Evolutionary conservation across 2,888 invertebrate genomes (phyloP).

Genomic region (Lasioglossum lativentre): DNA sequence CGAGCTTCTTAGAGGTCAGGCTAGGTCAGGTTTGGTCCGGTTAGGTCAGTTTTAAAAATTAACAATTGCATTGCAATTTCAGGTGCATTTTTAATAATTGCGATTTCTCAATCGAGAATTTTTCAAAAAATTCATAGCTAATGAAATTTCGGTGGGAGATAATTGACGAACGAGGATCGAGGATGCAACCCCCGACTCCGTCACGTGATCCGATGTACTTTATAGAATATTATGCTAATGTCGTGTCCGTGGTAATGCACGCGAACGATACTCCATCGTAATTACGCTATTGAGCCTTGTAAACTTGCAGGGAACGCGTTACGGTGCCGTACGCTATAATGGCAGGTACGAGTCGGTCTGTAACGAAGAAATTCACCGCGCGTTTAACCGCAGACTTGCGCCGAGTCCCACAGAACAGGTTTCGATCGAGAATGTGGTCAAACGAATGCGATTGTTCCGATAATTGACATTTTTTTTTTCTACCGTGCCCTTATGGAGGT

Average conservation of each 20-base stretch:
- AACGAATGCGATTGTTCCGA: slow-evolving; percentile 28
- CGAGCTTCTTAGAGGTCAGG: no score
- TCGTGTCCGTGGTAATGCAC: slow-evolving; percentile 37
- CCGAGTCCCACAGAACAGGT: slow-evolving; percentile 22
- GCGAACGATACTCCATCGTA: slow-evolving; percentile 35
- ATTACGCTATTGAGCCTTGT: slow-evolving; percentile 48
- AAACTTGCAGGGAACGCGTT: slow-evolving; percentile 27
- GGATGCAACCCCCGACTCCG: slow-evolving; percentile 1
- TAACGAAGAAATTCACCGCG: slow-evolving; percentile 32
- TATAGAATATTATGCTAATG: slow-evolving; percentile 55
- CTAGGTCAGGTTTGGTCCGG: no score
- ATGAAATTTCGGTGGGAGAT: neutral
- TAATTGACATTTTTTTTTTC: slow-evolving; percentile 9
- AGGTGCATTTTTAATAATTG: no score
- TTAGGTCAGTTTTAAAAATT: no score
- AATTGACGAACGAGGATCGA: neutral
- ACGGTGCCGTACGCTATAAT: slow-evolving; percentile 47
- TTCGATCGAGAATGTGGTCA: slow-evolving; percentile 22
- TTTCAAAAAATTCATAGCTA: no score
- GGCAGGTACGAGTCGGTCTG: slow-evolving; percentile 19
- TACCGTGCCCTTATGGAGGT: neutral
- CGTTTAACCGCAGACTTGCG: slow-evolving; percentile 21
- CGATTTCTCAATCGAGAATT: no score
- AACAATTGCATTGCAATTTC: no score
- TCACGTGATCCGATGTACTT: slow-evolving; percentile 1